Conservation (phyloP, 2,888 invertebrate genomes). For the Xylota segnis region DNA sequence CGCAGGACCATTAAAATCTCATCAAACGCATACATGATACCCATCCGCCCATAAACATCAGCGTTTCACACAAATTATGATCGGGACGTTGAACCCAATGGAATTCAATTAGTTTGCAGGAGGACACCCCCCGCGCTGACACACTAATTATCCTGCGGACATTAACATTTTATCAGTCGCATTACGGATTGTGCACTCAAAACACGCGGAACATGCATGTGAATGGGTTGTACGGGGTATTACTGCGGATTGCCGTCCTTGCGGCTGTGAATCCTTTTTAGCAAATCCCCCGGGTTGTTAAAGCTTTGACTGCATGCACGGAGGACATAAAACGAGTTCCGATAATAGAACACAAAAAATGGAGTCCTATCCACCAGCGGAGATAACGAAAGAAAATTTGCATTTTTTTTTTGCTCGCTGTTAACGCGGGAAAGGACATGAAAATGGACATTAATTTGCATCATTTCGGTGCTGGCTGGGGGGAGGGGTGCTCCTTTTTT, state of each 20-base stretch:
- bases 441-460: conserved; percentile 60
- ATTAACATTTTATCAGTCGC: conserved; percentile 72
- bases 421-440: conserved; percentile 27
- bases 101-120: conserved; percentile 57
- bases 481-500: no score
- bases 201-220: conserved; percentile 18
- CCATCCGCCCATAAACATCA: conserved; percentile 23
- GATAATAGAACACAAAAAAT: conserved; percentile 25
- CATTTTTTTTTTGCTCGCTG: conserved; percentile 58
- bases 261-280: conserved; percentile 30
- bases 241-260: conserved; percentile 55
- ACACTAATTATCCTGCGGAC: conserved; percentile 68
- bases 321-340: conserved; percentile 27
- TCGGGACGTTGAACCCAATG: conserved; percentile 8
- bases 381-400: conserved; percentile 70
- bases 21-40: conserved; percentile 53
- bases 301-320: conserved; percentile 37
- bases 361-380: conserved; percentile 2
- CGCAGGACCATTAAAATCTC: conserved; percentile 61
- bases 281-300: conserved; percentile 35
- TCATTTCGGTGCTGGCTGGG: conserved; percentile 41
- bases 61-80: conserved; percentile 31
- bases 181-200: conserved; percentile 52
- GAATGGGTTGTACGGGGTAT: conserved; percentile 32
- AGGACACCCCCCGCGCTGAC: conserved; percentile 11